Conservation (phyloP, 2,797 vertebrate genomes). For the Protosalanx chinensis region DNA sequence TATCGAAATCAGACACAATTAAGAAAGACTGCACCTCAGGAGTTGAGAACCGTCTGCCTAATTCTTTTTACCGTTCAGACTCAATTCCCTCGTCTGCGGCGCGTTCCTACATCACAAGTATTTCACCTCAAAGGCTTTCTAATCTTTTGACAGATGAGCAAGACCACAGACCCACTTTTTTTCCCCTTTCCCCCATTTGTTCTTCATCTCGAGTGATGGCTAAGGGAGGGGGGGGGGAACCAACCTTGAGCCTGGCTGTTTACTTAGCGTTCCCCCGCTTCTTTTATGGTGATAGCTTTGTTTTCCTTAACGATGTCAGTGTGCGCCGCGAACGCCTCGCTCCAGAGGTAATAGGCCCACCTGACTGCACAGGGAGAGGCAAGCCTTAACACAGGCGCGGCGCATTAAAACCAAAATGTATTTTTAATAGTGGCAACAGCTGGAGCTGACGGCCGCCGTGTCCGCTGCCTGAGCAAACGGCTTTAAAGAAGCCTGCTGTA, state of each 20-base stretch:
- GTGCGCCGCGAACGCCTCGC: neutral
- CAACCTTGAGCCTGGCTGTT: slow-evolving; percentile 31
- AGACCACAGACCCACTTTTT: neutral
- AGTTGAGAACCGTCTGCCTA: neutral
- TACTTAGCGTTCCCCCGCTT: slow-evolving; percentile 40
- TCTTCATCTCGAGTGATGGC: neutral
- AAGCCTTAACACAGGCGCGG: slow-evolving; percentile 44
- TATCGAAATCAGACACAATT: neutral
- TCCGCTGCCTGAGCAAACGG: slow-evolving; percentile 61
- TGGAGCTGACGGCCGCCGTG: slow-evolving; percentile 60
- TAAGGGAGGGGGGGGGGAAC: slow-evolving; percentile 5
- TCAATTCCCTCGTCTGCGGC: neutral
- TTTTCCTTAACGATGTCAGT: slow-evolving; percentile 5
- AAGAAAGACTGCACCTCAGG: neutral
- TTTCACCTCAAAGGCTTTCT: neutral
- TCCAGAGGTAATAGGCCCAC: slow-evolving; percentile 21
- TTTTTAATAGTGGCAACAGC: slow-evolving; percentile 73
- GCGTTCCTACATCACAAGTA: neutral
- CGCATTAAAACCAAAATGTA: slow-evolving; percentile 63
- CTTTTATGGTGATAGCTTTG: slow-evolving; percentile 43
- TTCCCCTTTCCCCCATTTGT: neutral
- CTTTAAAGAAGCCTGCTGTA: slow-evolving; percentile 43
- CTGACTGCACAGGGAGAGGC: slow-evolving; percentile 14
- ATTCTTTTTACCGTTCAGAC: neutral
- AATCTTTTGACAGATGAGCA: neutral